phyloP scores from a whole-genome alignment of 2,888 invertebrate genomes.

The Ganaspis brasiliensis region DNA sequence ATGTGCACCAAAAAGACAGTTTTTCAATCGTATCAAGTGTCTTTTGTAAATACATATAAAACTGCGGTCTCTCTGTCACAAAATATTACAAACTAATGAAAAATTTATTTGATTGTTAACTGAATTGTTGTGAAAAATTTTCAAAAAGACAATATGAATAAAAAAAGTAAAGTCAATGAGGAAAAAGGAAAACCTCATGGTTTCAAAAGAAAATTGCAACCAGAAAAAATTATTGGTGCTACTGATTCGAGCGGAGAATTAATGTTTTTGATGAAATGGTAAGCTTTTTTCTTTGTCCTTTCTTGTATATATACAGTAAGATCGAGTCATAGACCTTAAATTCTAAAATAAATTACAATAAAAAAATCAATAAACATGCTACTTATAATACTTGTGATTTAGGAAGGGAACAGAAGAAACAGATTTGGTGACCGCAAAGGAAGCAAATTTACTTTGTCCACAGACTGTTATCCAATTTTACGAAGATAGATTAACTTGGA shows the following conservation, averaged over 20 bases:
- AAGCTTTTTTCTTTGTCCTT: conserved; percentile 66
- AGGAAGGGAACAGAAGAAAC: conserved; percentile 87
- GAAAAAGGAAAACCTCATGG: conserved; percentile 84
- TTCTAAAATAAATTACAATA: neutral
- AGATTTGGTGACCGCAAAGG: conserved; percentile 86
- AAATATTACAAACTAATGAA: neutral
- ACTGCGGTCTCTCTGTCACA: neutral
- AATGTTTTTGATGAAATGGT: conserved; percentile 96
- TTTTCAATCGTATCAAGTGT: neutral
- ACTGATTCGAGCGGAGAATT: conserved; percentile 94
- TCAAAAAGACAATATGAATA: conserved; percentile 55
- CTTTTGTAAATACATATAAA: neutral
- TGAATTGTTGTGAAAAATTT: neutral
- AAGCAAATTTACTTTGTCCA: conserved; percentile 86
- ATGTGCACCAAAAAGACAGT: neutral
- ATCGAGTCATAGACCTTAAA: too few species aligned
- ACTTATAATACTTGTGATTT: conserved; percentile 37
- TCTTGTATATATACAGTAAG: too few species aligned
- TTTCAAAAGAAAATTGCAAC: conserved; percentile 89
- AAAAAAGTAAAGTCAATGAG: conserved; percentile 78
- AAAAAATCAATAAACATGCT: too few species aligned
- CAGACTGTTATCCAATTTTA: conserved; percentile 88
- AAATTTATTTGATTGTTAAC: neutral
- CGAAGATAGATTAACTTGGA: conserved; percentile 93
- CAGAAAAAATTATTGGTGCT: conserved; percentile 94